These are phyloP conservation scores for Poeciliopsis occidentalis DNA, from an alignment of 2,113 vertebrate genomes.

Conservation along the genomic window DNA sequence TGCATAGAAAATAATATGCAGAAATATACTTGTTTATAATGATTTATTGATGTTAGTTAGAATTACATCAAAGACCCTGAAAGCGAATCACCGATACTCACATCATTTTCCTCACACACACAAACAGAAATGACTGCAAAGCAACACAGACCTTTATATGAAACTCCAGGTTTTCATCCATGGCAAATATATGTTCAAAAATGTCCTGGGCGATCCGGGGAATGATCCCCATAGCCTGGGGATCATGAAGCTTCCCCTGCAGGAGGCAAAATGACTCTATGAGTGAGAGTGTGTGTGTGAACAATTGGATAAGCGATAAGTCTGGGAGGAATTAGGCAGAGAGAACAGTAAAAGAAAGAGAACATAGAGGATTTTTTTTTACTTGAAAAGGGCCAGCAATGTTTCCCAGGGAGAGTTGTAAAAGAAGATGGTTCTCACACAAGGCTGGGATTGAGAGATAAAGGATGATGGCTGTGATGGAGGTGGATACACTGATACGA, in stretches of 20 bases:
- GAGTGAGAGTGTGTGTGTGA: background rate
- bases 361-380: slow-evolving; percentile 41
- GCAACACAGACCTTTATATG: slow-evolving; percentile 87
- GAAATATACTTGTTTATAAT: slow-evolving; percentile 46
- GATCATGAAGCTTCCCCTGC: slow-evolving; percentile 91
- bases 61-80: slow-evolving; percentile 31
- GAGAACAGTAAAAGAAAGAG: slow-evolving; percentile 9
- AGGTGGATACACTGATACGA: slow-evolving; percentile 33
- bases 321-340: slow-evolving; percentile 25
- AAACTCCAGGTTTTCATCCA: slow-evolving; percentile 96
- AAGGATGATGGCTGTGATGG: slow-evolving; percentile 46
- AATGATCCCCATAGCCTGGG: slow-evolving; percentile 93
- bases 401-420: slow-evolving; percentile 43
- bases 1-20: slow-evolving; percentile 16
- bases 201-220: slow-evolving; percentile 93
- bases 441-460: slow-evolving; percentile 33
- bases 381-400: slow-evolving; percentile 42
- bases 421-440: slow-evolving; percentile 51
- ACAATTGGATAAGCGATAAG: slow-evolving; percentile 29
- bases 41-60: slow-evolving; percentile 52
- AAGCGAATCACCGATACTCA: slow-evolving; percentile 2
- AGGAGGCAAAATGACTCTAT: slow-evolving; percentile 1
- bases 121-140: background rate
- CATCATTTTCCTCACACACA: background rate
- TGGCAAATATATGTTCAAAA: slow-evolving; percentile 93